Evolutionary conservation across 2,888 invertebrate species (phyloP), one percentile per base, ranked within the genome.

Genomic region (Chaetogeoica ovagalla): DNA sequence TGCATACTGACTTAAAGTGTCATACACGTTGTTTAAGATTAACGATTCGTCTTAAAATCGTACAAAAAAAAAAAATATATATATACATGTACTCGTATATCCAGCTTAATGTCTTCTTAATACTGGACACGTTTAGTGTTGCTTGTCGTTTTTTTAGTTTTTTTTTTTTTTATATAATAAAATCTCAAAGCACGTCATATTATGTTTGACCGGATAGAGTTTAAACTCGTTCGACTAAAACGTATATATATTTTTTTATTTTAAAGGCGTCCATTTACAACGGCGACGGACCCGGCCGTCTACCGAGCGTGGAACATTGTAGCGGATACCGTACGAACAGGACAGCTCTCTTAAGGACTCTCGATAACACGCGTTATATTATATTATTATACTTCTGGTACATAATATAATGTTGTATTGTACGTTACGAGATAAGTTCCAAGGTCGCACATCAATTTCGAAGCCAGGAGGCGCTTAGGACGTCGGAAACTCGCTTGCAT

Each of bases 401-500:
- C 30, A 3, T 39, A 17, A 3, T 39, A 17, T 48, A 5, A 9
- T 9, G 21, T 39, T 60, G 19, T 72, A 37, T 43, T 43, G 43
- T 30, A 30, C 48, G 37, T 63, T 71, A 21, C 15, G 37, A 30
- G 30, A 73, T 63, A 52, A 8, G 15, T 57, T 39, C 23, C 65
- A 74, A 65, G 74, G 74, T 74, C 65, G 13, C 37, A 3, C 57
- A 65, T 74, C 65, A 73, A 74, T 23, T 65, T 74, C 55, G 11
- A n/a, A 52, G 37, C n/a, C 63, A 5, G 63, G 37, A 63, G 30
- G 30, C 30, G 63, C 48, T 37, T 21, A 65, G 63, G 55, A 65
- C 52, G 7, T 63, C 37, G 15, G 30, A 55, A 39, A 43, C 30
- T 30, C 71, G 17, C 19, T 17, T 48, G 52, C 9, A 43, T 57